phyloP scores from a whole-genome alignment of 2,113 vertebrate species.

The Scomber scombrus region DNA sequence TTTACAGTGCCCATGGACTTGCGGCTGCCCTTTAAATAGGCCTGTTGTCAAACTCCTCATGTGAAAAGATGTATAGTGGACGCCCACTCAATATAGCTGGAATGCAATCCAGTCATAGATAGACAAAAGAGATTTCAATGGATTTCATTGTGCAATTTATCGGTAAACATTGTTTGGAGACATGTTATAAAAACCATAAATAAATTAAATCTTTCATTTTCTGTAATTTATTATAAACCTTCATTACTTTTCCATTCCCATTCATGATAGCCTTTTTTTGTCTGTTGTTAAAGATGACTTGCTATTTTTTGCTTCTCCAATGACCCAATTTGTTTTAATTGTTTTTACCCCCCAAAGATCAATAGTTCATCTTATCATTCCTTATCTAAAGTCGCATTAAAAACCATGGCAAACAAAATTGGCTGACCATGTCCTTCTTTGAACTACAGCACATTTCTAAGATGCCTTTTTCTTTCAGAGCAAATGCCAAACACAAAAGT shows the following conservation, averaged over 20 bases:
- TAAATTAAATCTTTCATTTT: background rate
- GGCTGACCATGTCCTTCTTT: slow-evolving; percentile 4
- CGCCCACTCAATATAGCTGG: background rate
- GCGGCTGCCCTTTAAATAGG: background rate
- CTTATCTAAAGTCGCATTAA: slow-evolving; percentile 17
- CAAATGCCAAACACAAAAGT: slow-evolving; percentile 36
- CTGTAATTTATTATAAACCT: background rate
- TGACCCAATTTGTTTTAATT: background rate
- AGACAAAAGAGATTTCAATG: background rate
- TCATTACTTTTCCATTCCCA: background rate
- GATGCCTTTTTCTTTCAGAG: background rate
- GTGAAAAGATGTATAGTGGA: background rate
- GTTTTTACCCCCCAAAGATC: slow-evolving; percentile 5
- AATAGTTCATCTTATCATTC: slow-evolving; percentile 20
- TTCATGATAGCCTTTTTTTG: background rate
- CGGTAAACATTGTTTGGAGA: background rate
- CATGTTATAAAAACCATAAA: background rate
- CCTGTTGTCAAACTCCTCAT: background rate
- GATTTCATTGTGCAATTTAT: background rate
- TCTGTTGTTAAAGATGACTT: background rate
- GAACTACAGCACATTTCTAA: background rate
- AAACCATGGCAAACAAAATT: slow-evolving; percentile 15
- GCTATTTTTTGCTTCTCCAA: background rate
- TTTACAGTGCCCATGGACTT: background rate
- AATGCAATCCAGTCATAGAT: background rate